phyloP scores from a whole-genome alignment of 2,797 vertebrate species.

The Lophura swinhoii region DNA sequence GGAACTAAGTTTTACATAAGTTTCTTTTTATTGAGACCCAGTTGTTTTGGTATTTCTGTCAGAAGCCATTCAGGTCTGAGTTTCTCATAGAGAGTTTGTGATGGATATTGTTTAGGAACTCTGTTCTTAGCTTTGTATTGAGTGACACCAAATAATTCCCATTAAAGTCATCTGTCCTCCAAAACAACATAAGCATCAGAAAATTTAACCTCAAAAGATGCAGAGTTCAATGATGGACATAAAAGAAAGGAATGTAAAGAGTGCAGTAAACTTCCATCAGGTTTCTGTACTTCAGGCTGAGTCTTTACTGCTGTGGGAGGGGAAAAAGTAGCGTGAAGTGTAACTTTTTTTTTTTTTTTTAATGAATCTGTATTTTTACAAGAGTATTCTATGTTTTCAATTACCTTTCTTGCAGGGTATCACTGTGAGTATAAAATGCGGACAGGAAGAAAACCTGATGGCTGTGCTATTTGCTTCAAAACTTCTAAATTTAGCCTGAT shows the following conservation, averaged over 20 bases:
- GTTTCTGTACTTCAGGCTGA: neutral
- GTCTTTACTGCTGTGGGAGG: neutral
- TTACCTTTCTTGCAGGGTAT: slow-evolving; percentile 84
- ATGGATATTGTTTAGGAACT: neutral
- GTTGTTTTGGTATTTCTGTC: neutral
- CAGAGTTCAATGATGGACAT: neutral
- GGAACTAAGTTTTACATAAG: neutral
- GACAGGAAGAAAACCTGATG: slow-evolving; percentile 93
- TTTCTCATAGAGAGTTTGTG: neutral
- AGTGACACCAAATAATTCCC: neutral
- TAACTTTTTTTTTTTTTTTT: neutral
- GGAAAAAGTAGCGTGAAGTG: neutral
- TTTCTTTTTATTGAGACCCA: neutral
- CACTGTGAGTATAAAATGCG: slow-evolving; percentile 94
- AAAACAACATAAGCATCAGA: neutral
- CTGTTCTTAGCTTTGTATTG: neutral
- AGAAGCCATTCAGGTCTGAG: neutral
- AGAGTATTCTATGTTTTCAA: neutral
- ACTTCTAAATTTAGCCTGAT: slow-evolving; percentile 88
- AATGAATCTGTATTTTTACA: neutral
- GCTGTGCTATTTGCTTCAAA: slow-evolving; percentile 92
- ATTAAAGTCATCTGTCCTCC: neutral
- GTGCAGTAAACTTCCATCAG: neutral
- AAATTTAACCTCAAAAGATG: neutral
- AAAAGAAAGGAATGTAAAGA: neutral